A percentile compares a stretch with the other conserved stretches of the same genome.
phyloP scores from a whole-genome alignment of 2,113 vertebrate genomes.

The Phalacrocorax pelagicus region DNA sequence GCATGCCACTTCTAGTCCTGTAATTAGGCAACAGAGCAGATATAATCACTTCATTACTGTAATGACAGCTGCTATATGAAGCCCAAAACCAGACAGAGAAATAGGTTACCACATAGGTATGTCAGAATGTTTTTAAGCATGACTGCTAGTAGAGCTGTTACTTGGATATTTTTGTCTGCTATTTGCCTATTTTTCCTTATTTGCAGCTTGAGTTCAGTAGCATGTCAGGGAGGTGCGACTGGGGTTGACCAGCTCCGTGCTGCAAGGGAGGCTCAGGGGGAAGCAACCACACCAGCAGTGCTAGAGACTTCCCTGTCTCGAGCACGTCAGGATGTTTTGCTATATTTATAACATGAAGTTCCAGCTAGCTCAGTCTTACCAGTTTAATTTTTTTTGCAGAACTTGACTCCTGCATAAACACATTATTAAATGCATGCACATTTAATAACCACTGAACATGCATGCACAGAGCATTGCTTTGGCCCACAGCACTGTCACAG shows the following conservation, averaged over 20 bases:
- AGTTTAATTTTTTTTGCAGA: background rate
- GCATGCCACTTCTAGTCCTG: conserved; percentile 35
- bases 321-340: background rate
- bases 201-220: background rate
- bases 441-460: background rate
- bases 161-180: background rate
- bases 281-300: background rate
- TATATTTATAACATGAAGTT: conserved; percentile 19
- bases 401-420: background rate
- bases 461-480: background rate
- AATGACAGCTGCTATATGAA: conserved; percentile 6
- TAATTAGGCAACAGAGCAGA: conserved; percentile 58
- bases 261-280: background rate
- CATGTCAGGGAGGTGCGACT: background rate
- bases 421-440: background rate
- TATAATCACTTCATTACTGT: conserved; percentile 50
- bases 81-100: background rate
- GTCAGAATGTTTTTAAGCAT: background rate
- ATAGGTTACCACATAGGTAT: background rate
- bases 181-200: background rate
- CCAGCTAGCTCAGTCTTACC: conserved; percentile 9
- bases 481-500: background rate
- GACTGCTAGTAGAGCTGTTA: background rate
- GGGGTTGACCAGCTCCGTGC: background rate
- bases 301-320: background rate